These are phyloP conservation scores for Petrosia ficiformis DNA, from an alignment of 37 sponge, comb jelly and placozoan genomes.

Conservation along the genomic window DNA sequence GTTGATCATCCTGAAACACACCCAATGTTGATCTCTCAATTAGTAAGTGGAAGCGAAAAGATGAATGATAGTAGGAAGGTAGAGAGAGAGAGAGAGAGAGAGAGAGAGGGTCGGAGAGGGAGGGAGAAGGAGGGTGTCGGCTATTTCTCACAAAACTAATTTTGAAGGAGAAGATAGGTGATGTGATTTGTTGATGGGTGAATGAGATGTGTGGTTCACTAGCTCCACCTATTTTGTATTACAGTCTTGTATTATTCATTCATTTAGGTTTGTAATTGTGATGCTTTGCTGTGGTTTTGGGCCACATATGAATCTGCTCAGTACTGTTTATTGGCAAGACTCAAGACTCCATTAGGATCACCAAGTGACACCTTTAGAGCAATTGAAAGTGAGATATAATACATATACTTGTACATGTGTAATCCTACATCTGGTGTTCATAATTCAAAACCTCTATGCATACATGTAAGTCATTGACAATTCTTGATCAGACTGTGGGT, in stretches of 20 bases:
- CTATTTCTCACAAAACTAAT: background rate
- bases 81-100: too few relatives aligned
- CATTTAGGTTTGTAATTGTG: slow-evolving; percentile 86
- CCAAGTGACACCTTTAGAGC: slow-evolving; percentile 87
- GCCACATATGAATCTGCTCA: slow-evolving; percentile 88
- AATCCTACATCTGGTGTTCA: background rate
- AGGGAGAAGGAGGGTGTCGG: background rate
- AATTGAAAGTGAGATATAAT: slow-evolving; percentile 69
- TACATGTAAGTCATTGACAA: too few relatives aligned
- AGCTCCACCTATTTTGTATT: background rate
- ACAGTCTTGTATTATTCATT: background rate
- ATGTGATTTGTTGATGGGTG: background rate
- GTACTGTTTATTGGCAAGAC: slow-evolving; percentile 84
- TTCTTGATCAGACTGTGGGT: too few relatives aligned
- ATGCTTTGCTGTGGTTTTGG: slow-evolving; percentile 95
- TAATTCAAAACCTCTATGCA: too few relatives aligned
- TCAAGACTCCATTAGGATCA: slow-evolving; percentile 88
- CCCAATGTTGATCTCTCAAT: slow-evolving; percentile 65
- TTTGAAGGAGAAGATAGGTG: background rate
- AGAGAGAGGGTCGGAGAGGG: too few relatives aligned
- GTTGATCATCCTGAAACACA: slow-evolving; percentile 76
- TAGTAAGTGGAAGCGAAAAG: too few relatives aligned
- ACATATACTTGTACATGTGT: too few relatives aligned
- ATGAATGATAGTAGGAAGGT: too few relatives aligned
- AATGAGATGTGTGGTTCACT: background rate